These are phyloP conservation scores for Cochlearius cochlearius DNA, from an alignment of 2,113 vertebrate genomes.

Conservation along the genomic window DNA sequence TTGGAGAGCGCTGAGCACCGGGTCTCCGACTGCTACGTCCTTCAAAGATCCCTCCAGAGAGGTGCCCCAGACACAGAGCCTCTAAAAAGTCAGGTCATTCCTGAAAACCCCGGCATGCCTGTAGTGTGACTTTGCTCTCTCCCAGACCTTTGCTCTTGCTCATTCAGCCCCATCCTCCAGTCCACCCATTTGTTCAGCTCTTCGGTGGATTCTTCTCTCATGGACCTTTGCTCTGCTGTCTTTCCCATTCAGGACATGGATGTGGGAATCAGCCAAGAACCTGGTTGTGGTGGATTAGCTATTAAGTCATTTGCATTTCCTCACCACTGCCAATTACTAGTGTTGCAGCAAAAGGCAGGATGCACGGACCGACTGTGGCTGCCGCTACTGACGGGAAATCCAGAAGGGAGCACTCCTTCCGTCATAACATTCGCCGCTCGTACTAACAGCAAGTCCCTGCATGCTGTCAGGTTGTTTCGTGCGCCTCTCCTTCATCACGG, in stretches of 20 bases:
- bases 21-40: background rate
- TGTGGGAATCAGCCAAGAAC: background rate
- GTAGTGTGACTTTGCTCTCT: background rate
- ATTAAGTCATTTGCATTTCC: constrained; percentile 22
- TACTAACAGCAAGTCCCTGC: background rate
- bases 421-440: background rate
- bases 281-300: background rate
- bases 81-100: background rate
- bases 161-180: background rate
- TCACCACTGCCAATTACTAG: background rate
- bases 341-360: background rate
- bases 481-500: background rate
- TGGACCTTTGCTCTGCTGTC: background rate
- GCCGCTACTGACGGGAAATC: background rate
- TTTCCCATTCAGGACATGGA: background rate
- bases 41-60: background rate
- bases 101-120: background rate
- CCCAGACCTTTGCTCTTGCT: background rate
- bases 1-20: background rate
- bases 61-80: background rate
- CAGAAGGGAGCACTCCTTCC: constrained; percentile 11
- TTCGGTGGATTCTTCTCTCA: background rate
- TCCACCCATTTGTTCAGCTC: background rate
- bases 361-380: background rate
- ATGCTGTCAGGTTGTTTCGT: background rate